These are phyloP conservation scores for Apistogramma diplotaenia DNA, from an alignment of 2,113 vertebrate species.

Conservation along the genomic window DNA sequence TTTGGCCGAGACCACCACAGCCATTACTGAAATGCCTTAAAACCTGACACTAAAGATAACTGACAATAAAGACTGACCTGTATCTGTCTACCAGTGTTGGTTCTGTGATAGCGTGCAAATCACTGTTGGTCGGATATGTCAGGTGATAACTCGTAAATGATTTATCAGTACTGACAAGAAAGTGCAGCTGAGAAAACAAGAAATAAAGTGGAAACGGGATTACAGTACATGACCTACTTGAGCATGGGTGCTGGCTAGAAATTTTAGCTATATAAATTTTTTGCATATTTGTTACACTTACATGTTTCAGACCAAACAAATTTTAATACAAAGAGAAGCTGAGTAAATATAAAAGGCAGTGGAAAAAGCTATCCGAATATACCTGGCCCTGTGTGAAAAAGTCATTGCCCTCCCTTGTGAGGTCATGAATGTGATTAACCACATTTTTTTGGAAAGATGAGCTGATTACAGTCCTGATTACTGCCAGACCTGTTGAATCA, in stretches of 20 bases:
- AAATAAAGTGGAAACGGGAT: not conserved
- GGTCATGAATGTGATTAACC: no score
- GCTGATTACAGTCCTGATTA: no score
- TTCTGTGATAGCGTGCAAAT: not conserved
- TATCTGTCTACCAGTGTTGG: not conserved
- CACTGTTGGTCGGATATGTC: not conserved
- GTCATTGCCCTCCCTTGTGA: no score
- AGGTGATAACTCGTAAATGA: not conserved
- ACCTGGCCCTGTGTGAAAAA: no score
- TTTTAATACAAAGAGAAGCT: no score
- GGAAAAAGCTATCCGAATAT: no score
- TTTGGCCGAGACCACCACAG: not conserved
- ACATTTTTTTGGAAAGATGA: no score
- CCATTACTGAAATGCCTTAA: not conserved
- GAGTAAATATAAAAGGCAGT: no score
- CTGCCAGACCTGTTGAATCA: no score
- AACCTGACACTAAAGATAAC: not conserved
- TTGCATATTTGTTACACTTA: no score
- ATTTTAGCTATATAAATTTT: accelerated
- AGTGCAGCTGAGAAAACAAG: not conserved
- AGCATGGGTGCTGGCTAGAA: accelerated
- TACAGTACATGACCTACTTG: not conserved
- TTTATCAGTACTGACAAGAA: not conserved
- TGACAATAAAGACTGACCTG: conserved; percentile 27
- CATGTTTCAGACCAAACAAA: no score